Base-by-base conservation (phyloP, 1,140 invertebrate species). In the Ruditapes philippinarum region DNA sequence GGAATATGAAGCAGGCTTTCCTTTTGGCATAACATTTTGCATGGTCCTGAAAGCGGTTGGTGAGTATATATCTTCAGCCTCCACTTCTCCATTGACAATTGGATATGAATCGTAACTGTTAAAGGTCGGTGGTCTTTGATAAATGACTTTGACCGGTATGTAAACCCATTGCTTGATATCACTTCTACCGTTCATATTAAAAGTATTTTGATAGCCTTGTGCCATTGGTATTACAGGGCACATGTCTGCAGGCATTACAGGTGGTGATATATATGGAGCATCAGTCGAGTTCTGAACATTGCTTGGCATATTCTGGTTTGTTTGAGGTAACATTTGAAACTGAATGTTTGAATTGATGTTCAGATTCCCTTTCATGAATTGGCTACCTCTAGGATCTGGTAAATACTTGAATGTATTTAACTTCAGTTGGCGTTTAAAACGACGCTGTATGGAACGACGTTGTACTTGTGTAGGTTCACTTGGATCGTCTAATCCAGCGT, bases 81-180 rank as follows among this genome's bases (percentile, higher is more conserved):
- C 70, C 9, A 91, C 62, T 51, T 89, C 82, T 1, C 93, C 94
- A 45, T 93, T 93, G 33, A 68, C 73, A 22, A 95, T 90, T 11
- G 93, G 93, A 86, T 87, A 95, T 0, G 93, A 93, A 4, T 40
- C n/a, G 74, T 93, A 94, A 19, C 54, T 76, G 11, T 68, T 65
- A 68, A 88, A 93, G 25, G 93, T 92, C 2, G 92, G 91, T 9
- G 94, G 92, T 60, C 94, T 54, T 68, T 90, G 86, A 49, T 85
- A 89, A 17, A 93, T 91, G 25, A 95, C 91, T 79, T 93, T 91
- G 0, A 95, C 93, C 1, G 94, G 94, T 17, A 95, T 79, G 79
- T 93, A 93, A 12, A 92, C 92, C 94, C 94, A 95, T 51, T 92
- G 79, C 51, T 91, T 90, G 0, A 90, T 92, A 82, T 95, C 93